Conservation (phyloP, 2,113 vertebrate species). For the Corvus hawaiiensis region DNA sequence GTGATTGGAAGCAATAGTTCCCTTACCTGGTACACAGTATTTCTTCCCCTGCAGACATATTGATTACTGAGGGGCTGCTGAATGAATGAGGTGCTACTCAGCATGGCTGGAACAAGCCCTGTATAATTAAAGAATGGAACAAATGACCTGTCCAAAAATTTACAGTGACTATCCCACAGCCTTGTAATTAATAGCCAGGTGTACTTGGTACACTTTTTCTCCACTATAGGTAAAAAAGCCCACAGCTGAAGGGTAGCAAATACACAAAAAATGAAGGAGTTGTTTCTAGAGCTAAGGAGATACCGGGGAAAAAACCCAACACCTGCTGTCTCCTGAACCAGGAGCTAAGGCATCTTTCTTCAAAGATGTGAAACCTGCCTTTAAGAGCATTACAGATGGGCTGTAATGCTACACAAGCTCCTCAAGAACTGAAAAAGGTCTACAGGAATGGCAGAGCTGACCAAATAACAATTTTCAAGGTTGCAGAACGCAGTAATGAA, state of each 20-base stretch:
- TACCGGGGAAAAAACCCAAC: background rate
- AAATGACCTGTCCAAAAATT: background rate
- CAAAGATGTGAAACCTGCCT: background rate
- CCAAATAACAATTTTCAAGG: background rate
- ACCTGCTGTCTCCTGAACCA: background rate
- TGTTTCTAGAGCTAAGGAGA: background rate
- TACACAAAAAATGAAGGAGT: background rate
- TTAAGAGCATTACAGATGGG: background rate
- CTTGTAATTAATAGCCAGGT: background rate
- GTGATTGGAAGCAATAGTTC: background rate
- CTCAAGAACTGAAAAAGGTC: background rate
- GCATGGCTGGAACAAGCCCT: background rate
- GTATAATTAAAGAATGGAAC: background rate
- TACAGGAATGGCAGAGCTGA: background rate
- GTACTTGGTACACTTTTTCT: background rate
- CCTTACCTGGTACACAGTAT: background rate
- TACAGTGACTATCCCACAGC: background rate
- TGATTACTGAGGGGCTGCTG: background rate
- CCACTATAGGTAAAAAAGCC: background rate
- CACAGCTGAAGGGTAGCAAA: background rate
- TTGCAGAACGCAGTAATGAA: background rate
- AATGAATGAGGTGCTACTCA: background rate
- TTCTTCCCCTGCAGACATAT: background rate
- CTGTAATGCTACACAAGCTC: background rate
- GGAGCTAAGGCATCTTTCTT: background rate